These are phyloP conservation scores for Anolis carolinensis DNA, from an alignment of 2,113 vertebrate genomes.

Conservation along the genomic window DNA sequence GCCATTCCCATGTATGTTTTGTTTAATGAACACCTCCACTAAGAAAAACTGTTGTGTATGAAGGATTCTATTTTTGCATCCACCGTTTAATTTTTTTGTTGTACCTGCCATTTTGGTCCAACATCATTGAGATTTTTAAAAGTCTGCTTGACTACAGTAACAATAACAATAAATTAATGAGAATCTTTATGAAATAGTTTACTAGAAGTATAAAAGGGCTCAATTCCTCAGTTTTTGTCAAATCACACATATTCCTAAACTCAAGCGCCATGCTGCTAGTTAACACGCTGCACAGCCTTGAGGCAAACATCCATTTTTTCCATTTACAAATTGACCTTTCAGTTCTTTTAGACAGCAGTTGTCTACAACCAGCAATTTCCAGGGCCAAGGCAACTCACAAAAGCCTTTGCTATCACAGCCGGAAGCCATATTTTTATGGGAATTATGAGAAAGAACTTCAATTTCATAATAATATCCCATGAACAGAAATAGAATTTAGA, in stretches of 20 bases:
- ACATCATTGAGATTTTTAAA: not conserved
- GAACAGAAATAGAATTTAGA: slow-evolving; percentile 2
- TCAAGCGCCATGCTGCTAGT: rapidly evolving
- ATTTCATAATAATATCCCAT: slow-evolving; percentile 14
- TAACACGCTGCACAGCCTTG: not conserved
- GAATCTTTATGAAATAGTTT: not conserved
- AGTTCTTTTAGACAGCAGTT: slow-evolving; percentile 1
- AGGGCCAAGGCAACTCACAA: not conserved
- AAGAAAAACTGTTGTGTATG: not conserved
- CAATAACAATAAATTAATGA: not conserved
- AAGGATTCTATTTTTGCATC: not conserved
- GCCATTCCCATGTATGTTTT: not conserved
- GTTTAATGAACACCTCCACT: not conserved
- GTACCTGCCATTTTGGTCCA: not conserved
- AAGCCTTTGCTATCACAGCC: slow-evolving; percentile 10
- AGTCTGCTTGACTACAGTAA: not conserved
- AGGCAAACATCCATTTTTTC: not conserved
- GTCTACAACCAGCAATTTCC: slow-evolving; percentile 25
- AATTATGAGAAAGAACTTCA: slow-evolving; percentile 5
- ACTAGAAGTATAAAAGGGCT: not conserved
- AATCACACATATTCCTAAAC: not conserved
- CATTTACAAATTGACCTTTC: slow-evolving; percentile 21
- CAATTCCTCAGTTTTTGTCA: not conserved
- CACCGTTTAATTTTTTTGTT: not conserved
- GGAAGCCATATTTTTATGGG: slow-evolving; percentile 10